Base-by-base conservation (phyloP, 2,797 vertebrate genomes). In the Cephalopachus bancanus region DNA sequence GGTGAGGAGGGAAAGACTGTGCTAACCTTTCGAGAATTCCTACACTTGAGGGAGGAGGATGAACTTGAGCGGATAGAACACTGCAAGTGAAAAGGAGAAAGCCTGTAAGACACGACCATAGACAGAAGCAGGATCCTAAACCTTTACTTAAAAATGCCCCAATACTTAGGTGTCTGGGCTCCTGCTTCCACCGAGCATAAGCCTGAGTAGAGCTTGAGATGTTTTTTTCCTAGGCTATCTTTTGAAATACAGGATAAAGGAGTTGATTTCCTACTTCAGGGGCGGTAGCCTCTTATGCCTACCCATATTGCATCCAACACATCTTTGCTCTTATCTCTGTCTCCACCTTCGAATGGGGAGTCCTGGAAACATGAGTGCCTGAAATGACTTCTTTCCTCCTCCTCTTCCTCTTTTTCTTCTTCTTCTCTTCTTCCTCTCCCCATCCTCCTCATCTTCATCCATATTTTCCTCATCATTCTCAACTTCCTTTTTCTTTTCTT, bases 211-310 rank as follows among this genome's bases (percentile, higher is more conserved):
- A 96, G 30, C 4, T 44, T 86, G 78, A n/a, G n/a, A 87, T 51
- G 26, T 60, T 85, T 81, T 16, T 65, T 53, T 24, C 51, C 81
- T n/a, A 14, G 44, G 28, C n/a, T 1, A 67, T 67, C n/a, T 93
- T 93, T 84, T 91, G 26, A 84, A 85, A 59, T 69, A 37, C 6
- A 83, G 51, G 57, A 49, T 60, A 74, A 94, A 87, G 49, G 33
- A 83, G 7, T 78, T 79, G 33, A 74, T 91, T 79, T 65, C n/a
- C 1, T 75, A 33, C n/a, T n/a, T 53, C 15, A 85, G 5, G 33
- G 37, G 6, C 87, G 12, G 9, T 28, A 89, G 24, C 57, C 6
- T 8, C 7, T 85, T 65, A 59, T 30, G 2, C 1, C 33, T 80
- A 44, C 44, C 69, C 37, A 69, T 69, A 79, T 49, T 65, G 49